Evolutionary conservation across 2,888 invertebrate genomes (phyloP).

Genomic region (Campopleginae sp.): DNA sequence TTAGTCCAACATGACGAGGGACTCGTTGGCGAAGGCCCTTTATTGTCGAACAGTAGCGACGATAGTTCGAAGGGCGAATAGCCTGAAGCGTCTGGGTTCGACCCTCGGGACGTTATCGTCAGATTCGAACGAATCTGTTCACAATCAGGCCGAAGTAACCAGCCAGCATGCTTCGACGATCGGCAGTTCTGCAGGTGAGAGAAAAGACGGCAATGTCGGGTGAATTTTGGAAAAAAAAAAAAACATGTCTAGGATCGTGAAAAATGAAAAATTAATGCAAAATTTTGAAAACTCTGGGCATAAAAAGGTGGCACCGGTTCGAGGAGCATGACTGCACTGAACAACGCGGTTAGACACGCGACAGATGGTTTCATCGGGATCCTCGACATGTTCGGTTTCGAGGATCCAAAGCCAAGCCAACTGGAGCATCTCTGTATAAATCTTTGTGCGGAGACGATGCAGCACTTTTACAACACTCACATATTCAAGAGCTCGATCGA

Average conservation of each 20-base stretch:
- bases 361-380: conserved; percentile 98
- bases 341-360: conserved; percentile 96
- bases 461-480: conserved; percentile 98
- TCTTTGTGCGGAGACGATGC: conserved; percentile 98
- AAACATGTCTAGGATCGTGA: conserved; percentile 11
- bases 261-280: conserved; percentile 33
- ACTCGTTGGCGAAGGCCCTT: conserved; percentile 95
- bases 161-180: conserved; percentile 94
- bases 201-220: conserved; percentile 50
- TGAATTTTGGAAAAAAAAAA: conserved; percentile 9
- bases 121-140: conserved; percentile 96
- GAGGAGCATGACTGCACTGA: conserved; percentile 95
- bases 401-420: conserved; percentile 95
- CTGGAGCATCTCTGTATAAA: conserved; percentile 98
- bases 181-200: conserved; percentile 85
- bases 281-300: conserved; percentile 15
- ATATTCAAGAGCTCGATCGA: conserved; percentile 97
- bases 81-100: conserved; percentile 93
- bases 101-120: conserved; percentile 94
- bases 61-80: conserved; percentile 96
- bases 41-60: conserved; percentile 98
- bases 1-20: conserved; percentile 93
- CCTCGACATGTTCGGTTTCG: conserved; percentile 98
- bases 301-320: conserved; percentile 88
- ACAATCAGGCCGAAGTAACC: conserved; percentile 93